Evolutionary conservation across 2,888 invertebrate species (phyloP).

Genomic region (Drosophila paucipuncta): DNA sequence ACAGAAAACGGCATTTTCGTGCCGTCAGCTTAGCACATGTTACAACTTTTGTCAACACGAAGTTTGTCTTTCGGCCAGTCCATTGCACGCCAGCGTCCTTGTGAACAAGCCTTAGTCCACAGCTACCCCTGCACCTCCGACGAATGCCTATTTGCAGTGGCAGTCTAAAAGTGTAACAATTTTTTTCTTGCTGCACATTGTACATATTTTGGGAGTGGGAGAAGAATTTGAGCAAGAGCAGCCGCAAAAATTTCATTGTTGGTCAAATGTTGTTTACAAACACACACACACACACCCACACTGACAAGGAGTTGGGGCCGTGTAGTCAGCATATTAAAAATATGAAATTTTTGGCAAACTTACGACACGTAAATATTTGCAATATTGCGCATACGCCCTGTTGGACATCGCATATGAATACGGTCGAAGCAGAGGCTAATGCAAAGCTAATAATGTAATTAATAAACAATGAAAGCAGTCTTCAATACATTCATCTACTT

Average conservation of each 20-base stretch:
- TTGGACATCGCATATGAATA: background rate
- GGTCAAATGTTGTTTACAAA: slow-evolving; percentile 48
- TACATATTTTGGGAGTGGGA: slow-evolving; percentile 6
- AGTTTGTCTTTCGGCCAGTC: slow-evolving; percentile 47
- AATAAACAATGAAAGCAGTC: background rate
- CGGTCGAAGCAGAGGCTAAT: background rate
- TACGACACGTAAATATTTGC: slow-evolving; percentile 43
- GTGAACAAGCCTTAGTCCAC: background rate
- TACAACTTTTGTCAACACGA: slow-evolving; percentile 59
- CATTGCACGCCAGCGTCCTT: slow-evolving; percentile 6
- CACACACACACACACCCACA: slow-evolving; percentile 5
- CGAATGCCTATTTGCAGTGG: background rate
- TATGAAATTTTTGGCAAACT: slow-evolving; percentile 35
- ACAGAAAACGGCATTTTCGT: slow-evolving; percentile 47
- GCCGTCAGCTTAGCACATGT: slow-evolving; percentile 41
- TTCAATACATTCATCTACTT: background rate
- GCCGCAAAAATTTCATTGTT: slow-evolving; percentile 32
- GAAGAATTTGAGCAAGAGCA: slow-evolving; percentile 38
- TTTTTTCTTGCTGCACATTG: slow-evolving; percentile 15
- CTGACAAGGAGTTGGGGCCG: slow-evolving; percentile 1
- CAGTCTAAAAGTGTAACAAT: slow-evolving; percentile 37
- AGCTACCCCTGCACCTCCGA: background rate
- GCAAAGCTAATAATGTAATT: background rate
- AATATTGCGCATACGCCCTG: slow-evolving; percentile 41
- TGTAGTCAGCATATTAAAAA: slow-evolving; percentile 30